Base-by-base conservation (phyloP, 2,888 invertebrate genomes). In the Andrena praecox region DNA sequence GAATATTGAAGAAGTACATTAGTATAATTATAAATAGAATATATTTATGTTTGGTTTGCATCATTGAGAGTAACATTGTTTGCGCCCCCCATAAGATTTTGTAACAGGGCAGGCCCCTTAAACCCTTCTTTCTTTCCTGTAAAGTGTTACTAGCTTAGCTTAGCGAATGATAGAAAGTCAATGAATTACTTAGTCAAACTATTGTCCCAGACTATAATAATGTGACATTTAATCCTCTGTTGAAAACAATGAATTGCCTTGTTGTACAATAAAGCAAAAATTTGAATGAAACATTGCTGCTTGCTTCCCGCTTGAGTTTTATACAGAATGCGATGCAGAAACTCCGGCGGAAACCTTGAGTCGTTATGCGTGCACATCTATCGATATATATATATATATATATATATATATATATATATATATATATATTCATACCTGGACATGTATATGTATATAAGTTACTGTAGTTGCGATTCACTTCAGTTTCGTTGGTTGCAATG, bases 71-170 rank as follows among this genome's bases (percentile, higher is more conserved):
- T 91, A 90, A 90, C 87, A 87, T 91, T 91, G 89, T 91, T 90
- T 91, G 88, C 89, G 91, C 86, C 90, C 56, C 56, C 89, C 88
- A 87, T 88, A 88, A 91, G 91, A 90, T 89, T 90, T 91, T 89
- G 89, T 90, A 90, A 91, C 87, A 92, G 92, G 93, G 93, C 93
- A 93, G 93, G 93, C 90, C 93, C 93, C 93, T 91, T 89, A 81
- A 89, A 86, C 84, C 82, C 84, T 87, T 85, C 87, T 89, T 89
- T 89, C 87, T 87, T 82, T 85, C 84, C 85, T 87, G 77, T 91
- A 92, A 89, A 91, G 88, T 91, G 90, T 92, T 92, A 89, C 89
- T 93, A 93, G 91, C 89, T 92, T 92, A 92, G 90, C 89, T 91
- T 92, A 92, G 91, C 87, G 82, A 88, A 90, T 88, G 85, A 89